A percentile compares a stretch with the other conserved stretches of the same genome.
Conservation (phyloP, 1,140 invertebrate genomes). For the Odontomachus brunneus region DNA sequence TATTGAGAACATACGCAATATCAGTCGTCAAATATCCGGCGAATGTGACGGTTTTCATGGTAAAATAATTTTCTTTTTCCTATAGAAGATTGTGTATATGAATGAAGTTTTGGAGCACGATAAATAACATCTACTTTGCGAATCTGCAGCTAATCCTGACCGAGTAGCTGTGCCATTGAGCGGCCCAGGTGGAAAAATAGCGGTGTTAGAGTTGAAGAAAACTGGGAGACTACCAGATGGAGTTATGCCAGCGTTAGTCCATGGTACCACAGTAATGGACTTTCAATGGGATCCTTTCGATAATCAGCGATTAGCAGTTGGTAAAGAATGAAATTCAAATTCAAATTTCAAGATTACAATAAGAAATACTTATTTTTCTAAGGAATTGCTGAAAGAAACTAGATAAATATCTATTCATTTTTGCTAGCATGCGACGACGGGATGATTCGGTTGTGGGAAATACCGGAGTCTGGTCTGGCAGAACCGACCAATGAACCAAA, state of each 20-base stretch:
- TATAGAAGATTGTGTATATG: neutral
- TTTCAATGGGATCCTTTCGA: slow-evolving; percentile 98
- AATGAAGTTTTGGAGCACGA: neutral
- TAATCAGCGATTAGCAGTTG: slow-evolving; percentile 91
- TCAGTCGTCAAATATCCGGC: slow-evolving; percentile 95
- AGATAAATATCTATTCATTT: neutral
- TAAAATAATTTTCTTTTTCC: slow-evolving; percentile 79
- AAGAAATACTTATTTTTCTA: slow-evolving; percentile 28
- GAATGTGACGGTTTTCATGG: slow-evolving; percentile 97
- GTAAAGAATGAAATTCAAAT: no score
- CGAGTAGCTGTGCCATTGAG: slow-evolving; percentile 94
- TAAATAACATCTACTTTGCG: slow-evolving; percentile 15
- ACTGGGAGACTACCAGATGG: slow-evolving; percentile 92
- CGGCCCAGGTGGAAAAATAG: slow-evolving; percentile 95
- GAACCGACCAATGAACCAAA: slow-evolving; percentile 90
- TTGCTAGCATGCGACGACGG: slow-evolving; percentile 94
- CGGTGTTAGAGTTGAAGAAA: slow-evolving; percentile 93
- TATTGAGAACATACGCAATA: slow-evolving; percentile 96
- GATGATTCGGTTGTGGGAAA: slow-evolving; percentile 94
- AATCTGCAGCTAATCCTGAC: slow-evolving; percentile 90
- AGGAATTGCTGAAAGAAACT: neutral
- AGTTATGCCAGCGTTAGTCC: slow-evolving; percentile 94
- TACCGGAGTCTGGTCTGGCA: slow-evolving; percentile 89
- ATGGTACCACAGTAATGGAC: slow-evolving; percentile 95
- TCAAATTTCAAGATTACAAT: slow-evolving; percentile 21